phyloP scores from a whole-genome alignment of 2,113 vertebrate species.

The Rafetus swinhoei region DNA sequence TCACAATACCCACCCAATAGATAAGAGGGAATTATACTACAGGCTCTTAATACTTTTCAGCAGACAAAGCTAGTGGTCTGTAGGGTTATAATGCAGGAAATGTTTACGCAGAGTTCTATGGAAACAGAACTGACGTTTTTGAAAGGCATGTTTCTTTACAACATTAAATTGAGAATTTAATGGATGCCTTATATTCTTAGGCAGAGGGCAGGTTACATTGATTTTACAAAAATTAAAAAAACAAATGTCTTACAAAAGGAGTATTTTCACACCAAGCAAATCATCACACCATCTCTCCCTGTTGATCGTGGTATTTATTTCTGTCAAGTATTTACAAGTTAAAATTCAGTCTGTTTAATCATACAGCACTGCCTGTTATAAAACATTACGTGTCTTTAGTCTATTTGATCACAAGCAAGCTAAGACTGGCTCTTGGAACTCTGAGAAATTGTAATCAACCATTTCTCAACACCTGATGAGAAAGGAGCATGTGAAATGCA shows the following conservation, averaged over 20 bases:
- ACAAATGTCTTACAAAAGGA: neutral
- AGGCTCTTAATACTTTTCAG: neutral
- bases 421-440: constrained; percentile 54
- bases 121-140: neutral
- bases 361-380: constrained; percentile 36
- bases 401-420: constrained; percentile 61
- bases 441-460: constrained; percentile 40
- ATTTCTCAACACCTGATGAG: constrained; percentile 68
- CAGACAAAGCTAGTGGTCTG: neutral
- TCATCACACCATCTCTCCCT: constrained; percentile 27
- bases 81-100: neutral
- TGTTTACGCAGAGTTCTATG: neutral
- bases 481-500: constrained; percentile 4
- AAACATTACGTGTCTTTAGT: constrained; percentile 37
- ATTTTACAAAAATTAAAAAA: neutral
- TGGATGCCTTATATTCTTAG: neutral
- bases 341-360: constrained; percentile 48
- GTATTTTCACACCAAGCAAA: constrained; percentile 39
- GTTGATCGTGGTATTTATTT: constrained; percentile 44
- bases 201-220: neutral
- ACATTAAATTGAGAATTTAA: neutral
- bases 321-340: constrained; percentile 66
- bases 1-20: neutral
- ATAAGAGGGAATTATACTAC: neutral
- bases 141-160: neutral